These are phyloP conservation scores for Hetaerina americana DNA, from an alignment of 1,140 invertebrate genomes.

Conservation along the genomic window DNA sequence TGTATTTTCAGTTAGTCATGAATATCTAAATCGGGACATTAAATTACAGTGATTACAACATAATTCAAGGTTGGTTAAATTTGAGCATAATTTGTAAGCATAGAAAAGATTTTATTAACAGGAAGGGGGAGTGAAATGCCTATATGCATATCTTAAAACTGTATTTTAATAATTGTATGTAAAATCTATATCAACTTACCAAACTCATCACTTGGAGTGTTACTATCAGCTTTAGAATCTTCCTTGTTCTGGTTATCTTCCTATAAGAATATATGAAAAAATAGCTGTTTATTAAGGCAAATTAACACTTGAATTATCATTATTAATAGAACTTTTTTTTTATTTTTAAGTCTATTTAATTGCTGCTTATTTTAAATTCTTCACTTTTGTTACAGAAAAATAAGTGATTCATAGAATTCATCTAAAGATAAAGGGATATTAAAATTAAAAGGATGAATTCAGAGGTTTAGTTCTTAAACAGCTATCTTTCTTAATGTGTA, in stretches of 20 bases:
- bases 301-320: neutral
- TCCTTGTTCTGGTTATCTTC: neutral
- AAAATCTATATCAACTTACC: neutral
- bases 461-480: neutral
- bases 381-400: neutral
- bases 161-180: neutral
- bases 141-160: neutral
- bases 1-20: neutral
- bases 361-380: neutral
- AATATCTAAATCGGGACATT: neutral
- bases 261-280: neutral
- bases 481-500: neutral
- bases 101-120: neutral
- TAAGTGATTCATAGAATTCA: neutral
- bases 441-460: neutral
- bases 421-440: neutral
- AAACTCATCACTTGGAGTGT: neutral
- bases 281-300: neutral
- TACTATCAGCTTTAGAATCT: neutral
- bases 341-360: no score
- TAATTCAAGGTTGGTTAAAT: neutral
- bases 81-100: neutral
- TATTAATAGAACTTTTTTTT: neutral
- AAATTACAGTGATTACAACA: neutral
- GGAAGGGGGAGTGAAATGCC: neutral